Conservation (phyloP, 2,797 vertebrate species). For the Microchirus variegatus region DNA sequence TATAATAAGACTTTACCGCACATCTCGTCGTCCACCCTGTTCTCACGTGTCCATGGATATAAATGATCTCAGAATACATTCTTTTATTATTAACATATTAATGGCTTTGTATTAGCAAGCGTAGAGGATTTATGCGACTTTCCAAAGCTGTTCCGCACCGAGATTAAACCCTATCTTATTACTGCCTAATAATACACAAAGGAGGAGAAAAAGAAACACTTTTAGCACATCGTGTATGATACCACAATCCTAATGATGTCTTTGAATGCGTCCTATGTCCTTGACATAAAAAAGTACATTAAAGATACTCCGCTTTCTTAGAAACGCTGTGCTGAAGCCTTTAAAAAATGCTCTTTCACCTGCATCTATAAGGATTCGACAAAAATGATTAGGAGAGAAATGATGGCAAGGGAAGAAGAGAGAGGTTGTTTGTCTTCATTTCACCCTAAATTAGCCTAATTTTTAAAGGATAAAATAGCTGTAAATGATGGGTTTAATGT, state of each 20-base stretch:
- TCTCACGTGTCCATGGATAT: slow-evolving; percentile 55
- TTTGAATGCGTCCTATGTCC: too few relatives aligned
- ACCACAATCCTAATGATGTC: background rate
- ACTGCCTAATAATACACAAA: slow-evolving; percentile 34
- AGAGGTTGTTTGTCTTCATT: too few relatives aligned
- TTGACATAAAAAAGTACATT: too few relatives aligned
- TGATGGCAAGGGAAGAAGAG: too few relatives aligned
- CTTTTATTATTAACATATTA: slow-evolving; percentile 59
- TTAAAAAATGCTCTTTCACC: too few relatives aligned
- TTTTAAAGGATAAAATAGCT: background rate
- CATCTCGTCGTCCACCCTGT: slow-evolving; percentile 51
- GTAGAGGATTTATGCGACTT: slow-evolving; percentile 37
- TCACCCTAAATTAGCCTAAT: background rate
- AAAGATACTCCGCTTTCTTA: too few relatives aligned
- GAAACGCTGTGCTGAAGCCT: too few relatives aligned
- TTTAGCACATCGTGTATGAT: slow-evolving; percentile 22
- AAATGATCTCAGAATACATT: slow-evolving; percentile 59
- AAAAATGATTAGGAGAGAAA: too few relatives aligned
- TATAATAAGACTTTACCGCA: slow-evolving; percentile 71
- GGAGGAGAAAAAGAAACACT: background rate
- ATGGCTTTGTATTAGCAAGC: slow-evolving; percentile 3
- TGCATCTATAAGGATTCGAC: too few relatives aligned
- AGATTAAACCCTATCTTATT: slow-evolving; percentile 30
- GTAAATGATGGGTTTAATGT: background rate
- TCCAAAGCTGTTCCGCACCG: slow-evolving; percentile 45